A percentile compares a stretch with the other conserved stretches of the same genome.
Conservation (phyloP, 2,113 vertebrate genomes). For the Vulpes ferrilata region DNA sequence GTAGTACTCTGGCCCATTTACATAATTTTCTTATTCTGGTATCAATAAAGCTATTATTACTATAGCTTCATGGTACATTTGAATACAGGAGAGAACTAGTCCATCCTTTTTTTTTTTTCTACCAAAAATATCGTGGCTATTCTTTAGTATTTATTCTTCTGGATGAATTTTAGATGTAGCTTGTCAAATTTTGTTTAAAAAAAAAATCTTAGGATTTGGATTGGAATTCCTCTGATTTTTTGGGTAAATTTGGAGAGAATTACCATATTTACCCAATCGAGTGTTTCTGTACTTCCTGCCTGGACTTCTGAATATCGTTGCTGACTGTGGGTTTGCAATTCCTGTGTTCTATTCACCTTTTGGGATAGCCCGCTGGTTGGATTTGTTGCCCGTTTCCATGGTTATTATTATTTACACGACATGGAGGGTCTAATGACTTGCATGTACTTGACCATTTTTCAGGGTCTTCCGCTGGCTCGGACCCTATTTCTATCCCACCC, state of each 20-base stretch:
- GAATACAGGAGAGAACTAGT: neutral
- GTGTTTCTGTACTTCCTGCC: neutral
- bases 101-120: neutral
- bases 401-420: neutral
- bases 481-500: neutral
- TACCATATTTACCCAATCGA: neutral
- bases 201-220: neutral
- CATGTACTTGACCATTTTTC: neutral
- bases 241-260: neutral
- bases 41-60: neutral
- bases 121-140: neutral
- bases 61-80: conserved; percentile 15
- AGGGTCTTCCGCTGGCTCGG: neutral
- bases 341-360: neutral
- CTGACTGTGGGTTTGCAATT: neutral
- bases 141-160: neutral
- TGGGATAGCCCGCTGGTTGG: neutral
- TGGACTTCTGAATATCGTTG: neutral
- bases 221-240: neutral
- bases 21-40: neutral
- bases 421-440: neutral
- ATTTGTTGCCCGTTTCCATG: neutral
- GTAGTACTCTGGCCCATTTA: neutral
- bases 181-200: conserved; percentile 6
- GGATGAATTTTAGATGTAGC: neutral